A percentile compares a stretch with the other conserved stretches of the same genome.
Conservation (phyloP, 2,113 vertebrate species). For the Bagarius yarrelli region DNA sequence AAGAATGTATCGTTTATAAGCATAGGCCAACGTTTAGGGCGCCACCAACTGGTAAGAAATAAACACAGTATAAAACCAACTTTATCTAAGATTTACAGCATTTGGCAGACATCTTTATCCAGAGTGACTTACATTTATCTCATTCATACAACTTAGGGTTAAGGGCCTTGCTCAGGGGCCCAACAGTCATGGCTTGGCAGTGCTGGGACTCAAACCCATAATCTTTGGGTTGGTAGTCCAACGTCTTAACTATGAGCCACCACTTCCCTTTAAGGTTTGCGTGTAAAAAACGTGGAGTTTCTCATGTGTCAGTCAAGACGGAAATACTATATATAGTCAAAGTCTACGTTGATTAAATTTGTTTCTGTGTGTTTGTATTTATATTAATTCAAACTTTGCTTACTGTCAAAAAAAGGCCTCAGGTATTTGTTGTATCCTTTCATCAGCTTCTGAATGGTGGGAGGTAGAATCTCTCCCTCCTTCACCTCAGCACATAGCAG, state of each 20-base stretch:
- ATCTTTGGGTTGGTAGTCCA: too few relatives aligned
- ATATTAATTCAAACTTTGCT: constrained; percentile 54
- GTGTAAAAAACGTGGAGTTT: background rate
- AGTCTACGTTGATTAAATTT: background rate
- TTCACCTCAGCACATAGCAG: constrained; percentile 72
- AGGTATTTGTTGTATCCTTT: constrained; percentile 93
- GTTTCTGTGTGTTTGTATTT: background rate
- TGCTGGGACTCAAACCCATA: too few relatives aligned
- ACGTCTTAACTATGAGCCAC: too few relatives aligned
- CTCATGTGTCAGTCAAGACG: too few relatives aligned
- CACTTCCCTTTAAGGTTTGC: background rate
- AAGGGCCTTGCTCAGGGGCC: too few relatives aligned
- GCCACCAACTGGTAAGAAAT: background rate
- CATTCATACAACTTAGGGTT: too few relatives aligned
- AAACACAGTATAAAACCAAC: background rate
- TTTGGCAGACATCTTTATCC: too few relatives aligned
- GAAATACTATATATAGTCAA: background rate
- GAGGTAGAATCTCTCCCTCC: constrained; percentile 79
- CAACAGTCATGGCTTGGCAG: too few relatives aligned
- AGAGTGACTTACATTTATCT: too few relatives aligned
- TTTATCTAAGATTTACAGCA: too few relatives aligned
- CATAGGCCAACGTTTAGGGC: too few relatives aligned
- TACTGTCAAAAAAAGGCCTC: constrained; percentile 88
- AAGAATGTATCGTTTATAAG: too few relatives aligned
- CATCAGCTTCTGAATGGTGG: constrained; percentile 87